These are phyloP conservation scores for Coelopa pilipes DNA, from an alignment of 2,888 invertebrate genomes.

Conservation along the genomic window DNA sequence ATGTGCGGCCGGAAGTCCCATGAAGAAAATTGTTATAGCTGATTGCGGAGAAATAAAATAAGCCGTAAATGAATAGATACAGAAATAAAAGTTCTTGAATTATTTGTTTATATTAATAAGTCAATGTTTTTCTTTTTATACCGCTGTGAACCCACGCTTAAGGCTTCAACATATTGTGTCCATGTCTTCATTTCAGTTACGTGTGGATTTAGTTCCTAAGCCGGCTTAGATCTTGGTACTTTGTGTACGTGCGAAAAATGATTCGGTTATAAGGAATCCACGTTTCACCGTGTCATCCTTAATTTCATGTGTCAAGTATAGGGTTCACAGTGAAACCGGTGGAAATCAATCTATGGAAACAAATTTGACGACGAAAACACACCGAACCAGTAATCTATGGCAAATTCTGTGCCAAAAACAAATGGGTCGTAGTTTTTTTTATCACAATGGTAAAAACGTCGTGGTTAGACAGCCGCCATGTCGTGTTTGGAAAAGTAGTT, in stretches of 20 bases:
- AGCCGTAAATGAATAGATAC: neutral
- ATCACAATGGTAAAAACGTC: slow-evolving; percentile 91
- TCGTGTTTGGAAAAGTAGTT: slow-evolving; percentile 89
- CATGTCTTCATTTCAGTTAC: slow-evolving; percentile 73
- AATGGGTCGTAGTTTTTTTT: slow-evolving; percentile 98
- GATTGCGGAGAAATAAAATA: slow-evolving; percentile 81
- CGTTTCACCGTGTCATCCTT: slow-evolving; percentile 94
- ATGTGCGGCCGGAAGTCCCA: slow-evolving; percentile 82
- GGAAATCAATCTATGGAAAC: slow-evolving; percentile 95
- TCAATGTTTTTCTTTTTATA: too few relatives aligned
- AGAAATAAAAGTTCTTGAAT: neutral
- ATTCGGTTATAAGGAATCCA: slow-evolving; percentile 90
- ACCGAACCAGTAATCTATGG: slow-evolving; percentile 95
- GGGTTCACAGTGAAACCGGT: slow-evolving; percentile 92
- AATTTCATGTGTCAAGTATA: slow-evolving; percentile 98
- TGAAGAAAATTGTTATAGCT: slow-evolving; percentile 79
- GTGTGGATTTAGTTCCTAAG: slow-evolving; percentile 89
- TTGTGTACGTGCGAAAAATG: slow-evolving; percentile 95
- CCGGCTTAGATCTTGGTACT: slow-evolving; percentile 94
- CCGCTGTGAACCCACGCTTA: too few relatives aligned
- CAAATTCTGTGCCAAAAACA: slow-evolving; percentile 93
- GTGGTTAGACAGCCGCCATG: slow-evolving; percentile 93
- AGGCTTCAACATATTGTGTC: neutral
- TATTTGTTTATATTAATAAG: slow-evolving; percentile 55
- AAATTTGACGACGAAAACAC: slow-evolving; percentile 98